Evolutionary conservation across 2,113 vertebrate species (phyloP).

Genomic region (Lethenteron camtschaticum): DNA sequence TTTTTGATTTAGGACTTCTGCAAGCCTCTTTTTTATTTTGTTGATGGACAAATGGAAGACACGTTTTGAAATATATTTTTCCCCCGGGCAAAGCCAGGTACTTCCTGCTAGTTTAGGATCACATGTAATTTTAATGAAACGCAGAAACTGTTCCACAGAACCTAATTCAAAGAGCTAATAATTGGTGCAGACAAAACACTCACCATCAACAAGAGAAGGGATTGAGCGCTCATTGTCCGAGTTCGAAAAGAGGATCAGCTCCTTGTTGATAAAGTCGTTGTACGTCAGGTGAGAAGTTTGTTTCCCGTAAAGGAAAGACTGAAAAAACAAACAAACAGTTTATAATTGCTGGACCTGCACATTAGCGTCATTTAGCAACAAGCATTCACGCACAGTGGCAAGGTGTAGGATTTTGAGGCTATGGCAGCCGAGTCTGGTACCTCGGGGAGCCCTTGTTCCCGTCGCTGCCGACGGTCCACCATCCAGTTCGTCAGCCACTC

Average conservation of each 20-base stretch:
- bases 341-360: background rate
- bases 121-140: too few species aligned
- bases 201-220: conserved; percentile 88
- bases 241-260: conserved; percentile 94
- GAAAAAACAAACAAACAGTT: conserved; percentile 1
- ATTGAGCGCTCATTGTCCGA: conserved; percentile 96
- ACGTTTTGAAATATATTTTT: too few species aligned
- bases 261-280: conserved; percentile 99
- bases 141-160: too few species aligned
- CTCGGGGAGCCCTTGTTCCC: conserved; percentile 82
- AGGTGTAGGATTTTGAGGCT: too few species aligned
- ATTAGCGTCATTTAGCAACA: conserved; percentile 11
- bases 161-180: too few species aligned
- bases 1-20: too few species aligned
- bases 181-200: conserved; percentile 11
- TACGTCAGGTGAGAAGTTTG: conserved; percentile 74
- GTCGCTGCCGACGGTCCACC: conserved; percentile 80
- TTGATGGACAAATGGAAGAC: too few species aligned
- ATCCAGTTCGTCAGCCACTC: conserved; percentile 98
- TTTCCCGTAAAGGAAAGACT: conserved; percentile 93
- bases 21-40: too few species aligned
- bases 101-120: too few species aligned
- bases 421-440: conserved; percentile 17
- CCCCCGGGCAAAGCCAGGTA: too few species aligned
- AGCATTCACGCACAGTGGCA: background rate